A percentile compares a stretch with the other conserved stretches of the same genome.
Conservation (phyloP, 2,797 vertebrate species). For the Percopsis omiscomaycus region DNA sequence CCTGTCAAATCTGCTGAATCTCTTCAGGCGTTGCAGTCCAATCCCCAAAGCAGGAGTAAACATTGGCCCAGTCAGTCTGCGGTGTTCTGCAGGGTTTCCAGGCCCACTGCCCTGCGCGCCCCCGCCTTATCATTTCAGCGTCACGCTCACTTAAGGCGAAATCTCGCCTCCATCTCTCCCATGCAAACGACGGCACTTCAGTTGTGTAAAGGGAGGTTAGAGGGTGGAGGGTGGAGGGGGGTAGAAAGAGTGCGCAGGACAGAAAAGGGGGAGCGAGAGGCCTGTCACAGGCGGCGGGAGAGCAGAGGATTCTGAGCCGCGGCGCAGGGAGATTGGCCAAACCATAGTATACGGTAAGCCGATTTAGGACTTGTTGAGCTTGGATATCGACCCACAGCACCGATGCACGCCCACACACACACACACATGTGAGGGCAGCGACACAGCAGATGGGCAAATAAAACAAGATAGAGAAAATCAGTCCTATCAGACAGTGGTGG, state of each 20-base stretch:
- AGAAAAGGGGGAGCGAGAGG: conserved; percentile 2
- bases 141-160: conserved; percentile 29
- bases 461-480: conserved; percentile 54
- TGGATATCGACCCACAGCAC: conserved; percentile 22
- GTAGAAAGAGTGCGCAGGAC: neutral
- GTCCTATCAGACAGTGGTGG: conserved; percentile 46
- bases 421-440: conserved; percentile 17
- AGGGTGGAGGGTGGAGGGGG: neutral
- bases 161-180: neutral
- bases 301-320: conserved; percentile 13
- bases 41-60: conserved; percentile 41
- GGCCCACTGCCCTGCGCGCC: conserved; percentile 8
- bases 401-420: conserved; percentile 7
- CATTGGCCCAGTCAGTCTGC: conserved; percentile 20
- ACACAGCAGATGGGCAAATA: conserved; percentile 51
- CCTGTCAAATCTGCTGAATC: conserved; percentile 37
- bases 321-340: conserved; percentile 17
- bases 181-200: conserved; percentile 1
- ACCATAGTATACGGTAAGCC: conserved; percentile 19
- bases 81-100: conserved; percentile 30
- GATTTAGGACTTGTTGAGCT: conserved; percentile 45
- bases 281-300: neutral
- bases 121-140: conserved; percentile 23
- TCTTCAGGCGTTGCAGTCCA: conserved; percentile 35
- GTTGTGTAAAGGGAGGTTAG: too few relatives aligned